Evolutionary conservation across 1,140 invertebrate species (phyloP).

Genomic region (Solen grandis): DNA sequence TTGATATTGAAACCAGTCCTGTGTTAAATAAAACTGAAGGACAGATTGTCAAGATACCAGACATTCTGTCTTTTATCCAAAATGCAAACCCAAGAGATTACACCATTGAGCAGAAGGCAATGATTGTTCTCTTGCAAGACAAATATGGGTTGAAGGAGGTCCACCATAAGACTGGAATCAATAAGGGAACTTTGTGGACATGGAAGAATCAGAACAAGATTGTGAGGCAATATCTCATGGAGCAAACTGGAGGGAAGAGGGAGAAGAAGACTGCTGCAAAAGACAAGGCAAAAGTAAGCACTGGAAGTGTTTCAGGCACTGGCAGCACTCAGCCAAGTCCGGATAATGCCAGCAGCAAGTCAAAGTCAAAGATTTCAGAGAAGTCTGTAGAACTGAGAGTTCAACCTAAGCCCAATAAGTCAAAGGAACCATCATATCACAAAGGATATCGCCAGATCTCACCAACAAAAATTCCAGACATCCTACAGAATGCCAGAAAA

Average conservation of each 20-base stretch:
- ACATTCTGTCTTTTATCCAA: slow-evolving; percentile 28
- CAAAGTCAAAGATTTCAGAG: too few species aligned
- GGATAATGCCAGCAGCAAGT: not conserved
- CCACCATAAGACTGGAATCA: slow-evolving; percentile 29
- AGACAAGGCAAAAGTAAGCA: not conserved
- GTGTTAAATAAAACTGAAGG: not conserved
- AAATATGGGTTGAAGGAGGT: slow-evolving; percentile 24
- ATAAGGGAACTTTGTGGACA: slow-evolving; percentile 34
- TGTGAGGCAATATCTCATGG: slow-evolving; percentile 18
- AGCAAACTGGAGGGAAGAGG: slow-evolving; percentile 18
- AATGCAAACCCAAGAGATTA: slow-evolving; percentile 28
- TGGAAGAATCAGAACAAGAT: slow-evolving; percentile 23
- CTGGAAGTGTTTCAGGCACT: not conserved
- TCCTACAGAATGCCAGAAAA: slow-evolving; percentile 8
- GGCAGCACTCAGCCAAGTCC: not conserved
- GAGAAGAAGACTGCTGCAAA: slow-evolving; percentile 1
- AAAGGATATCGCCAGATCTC: slow-evolving; percentile 50
- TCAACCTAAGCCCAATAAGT: not conserved
- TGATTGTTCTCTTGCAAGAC: slow-evolving; percentile 20
- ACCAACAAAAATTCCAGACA: slow-evolving; percentile 39
- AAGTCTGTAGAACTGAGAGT: not conserved
- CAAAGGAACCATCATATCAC: not conserved
- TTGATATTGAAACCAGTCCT: not conserved
- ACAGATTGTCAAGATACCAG: slow-evolving; percentile 1
- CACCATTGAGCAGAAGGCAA: slow-evolving; percentile 49